Conservation (phyloP, 2,113 vertebrate genomes). For the Chloropsis cyanopogon region DNA sequence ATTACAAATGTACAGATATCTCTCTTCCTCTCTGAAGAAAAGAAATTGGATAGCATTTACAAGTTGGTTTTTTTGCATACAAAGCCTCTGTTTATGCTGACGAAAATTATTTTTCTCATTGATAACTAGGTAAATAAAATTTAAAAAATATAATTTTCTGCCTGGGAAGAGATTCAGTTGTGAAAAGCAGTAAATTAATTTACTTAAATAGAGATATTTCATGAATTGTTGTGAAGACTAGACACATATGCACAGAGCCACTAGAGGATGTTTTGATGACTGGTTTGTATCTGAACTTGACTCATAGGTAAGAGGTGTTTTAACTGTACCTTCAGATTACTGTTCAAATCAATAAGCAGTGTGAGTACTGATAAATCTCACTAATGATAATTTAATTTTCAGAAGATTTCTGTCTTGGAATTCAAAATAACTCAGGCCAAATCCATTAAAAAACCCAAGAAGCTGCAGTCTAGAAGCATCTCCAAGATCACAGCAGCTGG, state of each 20-base stretch:
- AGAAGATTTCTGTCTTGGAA: background rate
- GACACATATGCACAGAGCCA: background rate
- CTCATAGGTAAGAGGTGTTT: background rate
- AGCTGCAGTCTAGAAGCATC: background rate
- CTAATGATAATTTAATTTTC: background rate
- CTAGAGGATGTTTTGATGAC: background rate
- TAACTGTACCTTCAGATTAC: background rate
- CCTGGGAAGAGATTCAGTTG: background rate
- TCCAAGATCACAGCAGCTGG: background rate
- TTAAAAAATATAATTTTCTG: background rate
- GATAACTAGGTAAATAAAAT: background rate
- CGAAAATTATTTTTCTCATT: background rate
- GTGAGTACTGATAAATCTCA: background rate
- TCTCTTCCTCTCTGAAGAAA: background rate
- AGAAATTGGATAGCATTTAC: background rate
- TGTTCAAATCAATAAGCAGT: background rate
- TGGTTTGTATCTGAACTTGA: background rate
- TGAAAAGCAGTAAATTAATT: background rate
- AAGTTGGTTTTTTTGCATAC: background rate
- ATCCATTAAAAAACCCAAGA: background rate
- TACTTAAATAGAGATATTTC: background rate
- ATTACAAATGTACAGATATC: background rate
- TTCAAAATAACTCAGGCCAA: background rate
- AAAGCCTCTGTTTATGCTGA: conserved; percentile 7
- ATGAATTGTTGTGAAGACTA: background rate